These are phyloP conservation scores for Pogonocichla stellata DNA, from an alignment of 2,113 vertebrate species.

Conservation along the genomic window DNA sequence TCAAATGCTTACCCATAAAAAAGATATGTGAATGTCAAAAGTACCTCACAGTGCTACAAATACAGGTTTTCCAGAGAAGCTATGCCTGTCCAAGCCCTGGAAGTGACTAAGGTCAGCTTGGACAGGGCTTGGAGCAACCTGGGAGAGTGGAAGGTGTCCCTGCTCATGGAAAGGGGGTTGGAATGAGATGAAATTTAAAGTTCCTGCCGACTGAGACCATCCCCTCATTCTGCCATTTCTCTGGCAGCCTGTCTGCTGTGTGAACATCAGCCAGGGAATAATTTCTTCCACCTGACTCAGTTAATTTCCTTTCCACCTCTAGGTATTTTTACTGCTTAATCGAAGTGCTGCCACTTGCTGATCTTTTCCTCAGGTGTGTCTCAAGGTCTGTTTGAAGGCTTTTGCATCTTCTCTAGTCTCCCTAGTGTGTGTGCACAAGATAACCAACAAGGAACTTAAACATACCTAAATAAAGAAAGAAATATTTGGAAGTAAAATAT, in stretches of 20 bases:
- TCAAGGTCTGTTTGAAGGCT: not conserved
- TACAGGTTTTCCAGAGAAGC: not conserved
- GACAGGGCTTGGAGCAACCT: not conserved
- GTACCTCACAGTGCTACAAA: no score
- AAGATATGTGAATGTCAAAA: not conserved
- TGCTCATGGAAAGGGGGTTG: rapidly evolving
- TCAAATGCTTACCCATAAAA: not conserved
- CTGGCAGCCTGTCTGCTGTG: rapidly evolving
- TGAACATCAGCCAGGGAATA: not conserved
- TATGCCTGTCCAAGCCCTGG: not conserved
- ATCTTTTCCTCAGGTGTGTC: not conserved
- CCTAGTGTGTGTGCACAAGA: rapidly evolving
- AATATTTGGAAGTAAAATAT: not conserved
- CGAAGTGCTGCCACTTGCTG: not conserved
- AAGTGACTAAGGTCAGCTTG: not conserved
- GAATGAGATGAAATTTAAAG: not conserved
- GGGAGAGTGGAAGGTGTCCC: not conserved
- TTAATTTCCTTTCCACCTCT: not conserved
- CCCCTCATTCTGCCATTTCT: not conserved
- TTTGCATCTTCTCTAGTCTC: not conserved
- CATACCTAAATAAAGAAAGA: not conserved
- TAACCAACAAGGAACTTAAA: not conserved
- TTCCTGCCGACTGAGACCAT: not conserved
- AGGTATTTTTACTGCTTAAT: not conserved
- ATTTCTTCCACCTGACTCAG: not conserved